Percentiles rank a stretch among this genome's conserved stretches.
Conservation (phyloP, 2,113 vertebrate species). For the Mormyrus lacerda region DNA sequence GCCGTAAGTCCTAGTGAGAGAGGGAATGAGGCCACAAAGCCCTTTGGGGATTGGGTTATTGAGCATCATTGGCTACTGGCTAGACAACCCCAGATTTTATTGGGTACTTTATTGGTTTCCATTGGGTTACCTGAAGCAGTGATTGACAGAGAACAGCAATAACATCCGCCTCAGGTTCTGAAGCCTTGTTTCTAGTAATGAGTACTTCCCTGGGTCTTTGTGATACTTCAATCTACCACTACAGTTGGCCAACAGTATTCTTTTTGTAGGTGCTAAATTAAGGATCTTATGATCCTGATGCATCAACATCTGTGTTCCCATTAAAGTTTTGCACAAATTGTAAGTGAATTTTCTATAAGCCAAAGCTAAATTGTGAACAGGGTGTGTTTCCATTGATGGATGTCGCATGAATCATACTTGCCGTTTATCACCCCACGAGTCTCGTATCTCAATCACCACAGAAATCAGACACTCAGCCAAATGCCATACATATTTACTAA, state of each 20-base stretch:
- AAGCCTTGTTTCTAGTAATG: background rate
- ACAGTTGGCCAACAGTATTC: background rate
- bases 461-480: background rate
- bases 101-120: slow-evolving; percentile 2
- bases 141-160: background rate
- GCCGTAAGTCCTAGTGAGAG: background rate
- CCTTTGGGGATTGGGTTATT: background rate
- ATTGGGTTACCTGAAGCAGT: background rate
- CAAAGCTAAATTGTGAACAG: background rate
- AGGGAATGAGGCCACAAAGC: background rate
- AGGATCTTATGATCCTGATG: background rate
- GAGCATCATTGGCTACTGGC: background rate
- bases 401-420: background rate
- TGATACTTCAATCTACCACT: background rate
- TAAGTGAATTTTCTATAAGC: background rate
- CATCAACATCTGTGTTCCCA: background rate
- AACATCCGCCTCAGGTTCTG: background rate
- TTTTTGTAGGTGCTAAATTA: background rate
- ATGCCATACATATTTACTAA: background rate
- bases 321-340: background rate
- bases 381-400: background rate
- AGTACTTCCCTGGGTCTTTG: background rate
- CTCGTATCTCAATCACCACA: too few relatives aligned
- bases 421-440: background rate
- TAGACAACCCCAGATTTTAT: background rate